Evolutionary conservation across 1,140 invertebrate species (phyloP).

Genomic region (Streblospio benedicti): DNA sequence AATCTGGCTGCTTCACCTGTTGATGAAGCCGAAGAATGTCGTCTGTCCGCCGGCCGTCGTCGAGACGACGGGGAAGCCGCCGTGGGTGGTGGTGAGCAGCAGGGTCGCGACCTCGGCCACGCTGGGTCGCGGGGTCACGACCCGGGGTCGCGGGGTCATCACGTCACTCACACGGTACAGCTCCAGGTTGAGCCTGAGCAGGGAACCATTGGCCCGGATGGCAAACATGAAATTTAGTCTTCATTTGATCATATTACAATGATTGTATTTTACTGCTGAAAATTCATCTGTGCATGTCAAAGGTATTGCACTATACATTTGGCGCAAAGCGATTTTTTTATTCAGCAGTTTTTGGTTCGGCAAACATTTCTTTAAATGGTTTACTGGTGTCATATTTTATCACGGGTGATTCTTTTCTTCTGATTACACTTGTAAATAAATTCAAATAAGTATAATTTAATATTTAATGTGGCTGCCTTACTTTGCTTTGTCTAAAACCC

Average conservation of each 20-base stretch:
- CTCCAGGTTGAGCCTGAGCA: conserved; percentile 45
- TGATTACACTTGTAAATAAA: too few species aligned
- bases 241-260: too few species aligned
- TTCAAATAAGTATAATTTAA: not conserved
- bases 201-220: too few species aligned
- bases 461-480: not conserved
- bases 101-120: conserved; percentile 25
- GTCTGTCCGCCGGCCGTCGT: not conserved
- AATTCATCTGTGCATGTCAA: not conserved
- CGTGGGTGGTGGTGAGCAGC: conserved; percentile 30
- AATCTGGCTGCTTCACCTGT: conserved; percentile 1
- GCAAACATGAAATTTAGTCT: too few species aligned
- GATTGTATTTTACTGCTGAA: conserved; percentile 27
- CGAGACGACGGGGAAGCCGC: conserved; percentile 30
- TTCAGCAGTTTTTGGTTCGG: not conserved
- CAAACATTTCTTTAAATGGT: not conserved
- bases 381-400: too few species aligned
- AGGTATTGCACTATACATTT: not conserved
- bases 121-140: conserved; percentile 15
- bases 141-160: conserved; percentile 5
- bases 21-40: conserved; percentile 18
- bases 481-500: too few species aligned
- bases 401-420: too few species aligned
- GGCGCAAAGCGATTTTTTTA: not conserved
- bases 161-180: conserved; percentile 22